phyloP scores from a whole-genome alignment of 1,140 invertebrate genomes.

The Trichomalopsis sarcophagae region DNA sequence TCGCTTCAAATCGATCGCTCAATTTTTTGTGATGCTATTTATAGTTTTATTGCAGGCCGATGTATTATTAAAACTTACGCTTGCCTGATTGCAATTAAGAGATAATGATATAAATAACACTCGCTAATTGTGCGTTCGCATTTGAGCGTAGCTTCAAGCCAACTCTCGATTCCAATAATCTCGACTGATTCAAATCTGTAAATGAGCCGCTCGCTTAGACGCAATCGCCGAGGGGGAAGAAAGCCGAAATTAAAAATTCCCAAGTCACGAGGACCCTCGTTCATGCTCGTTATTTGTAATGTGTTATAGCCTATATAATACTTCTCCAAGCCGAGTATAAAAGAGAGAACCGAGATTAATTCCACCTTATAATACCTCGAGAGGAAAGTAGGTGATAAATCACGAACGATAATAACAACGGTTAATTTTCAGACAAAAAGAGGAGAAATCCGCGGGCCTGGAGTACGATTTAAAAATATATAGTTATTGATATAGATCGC shows the following conservation, averaged over 20 bases:
- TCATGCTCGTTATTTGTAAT: too few species aligned
- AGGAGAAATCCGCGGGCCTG: neutral
- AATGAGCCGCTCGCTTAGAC: neutral
- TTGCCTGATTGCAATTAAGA: neutral
- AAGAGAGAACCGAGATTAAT: neutral
- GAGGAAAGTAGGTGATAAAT: neutral
- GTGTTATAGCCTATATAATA: too few species aligned
- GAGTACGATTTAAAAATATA: neutral
- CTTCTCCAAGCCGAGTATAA: too few species aligned
- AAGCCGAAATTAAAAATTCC: neutral
- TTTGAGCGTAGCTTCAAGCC: neutral
- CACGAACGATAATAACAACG: constrained; percentile 1
- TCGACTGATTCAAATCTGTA: neutral
- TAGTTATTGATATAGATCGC: neutral
- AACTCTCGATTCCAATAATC: neutral
- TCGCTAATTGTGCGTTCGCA: neutral
- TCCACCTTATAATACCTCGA: neutral
- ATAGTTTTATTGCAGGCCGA: neutral
- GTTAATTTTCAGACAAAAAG: neutral
- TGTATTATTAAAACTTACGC: neutral
- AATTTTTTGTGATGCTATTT: too few species aligned
- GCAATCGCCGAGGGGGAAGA: neutral
- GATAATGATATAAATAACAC: neutral
- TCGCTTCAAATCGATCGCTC: too few species aligned
- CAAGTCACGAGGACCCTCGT: neutral